phyloP scores from a whole-genome alignment of 2,797 vertebrate genomes.

The Trichosurus vulpecula region DNA sequence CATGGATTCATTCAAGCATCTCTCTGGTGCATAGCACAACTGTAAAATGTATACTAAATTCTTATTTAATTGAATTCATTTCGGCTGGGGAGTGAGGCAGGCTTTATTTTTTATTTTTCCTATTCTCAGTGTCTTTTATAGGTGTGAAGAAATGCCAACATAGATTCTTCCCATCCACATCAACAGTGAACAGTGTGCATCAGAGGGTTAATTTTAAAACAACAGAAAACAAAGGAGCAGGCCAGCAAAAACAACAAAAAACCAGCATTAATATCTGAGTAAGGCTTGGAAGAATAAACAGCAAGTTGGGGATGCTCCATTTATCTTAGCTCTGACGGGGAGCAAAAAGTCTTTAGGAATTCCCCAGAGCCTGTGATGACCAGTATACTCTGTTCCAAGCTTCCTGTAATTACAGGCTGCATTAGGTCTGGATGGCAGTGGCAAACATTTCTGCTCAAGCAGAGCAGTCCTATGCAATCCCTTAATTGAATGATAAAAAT shows the following conservation, averaged over 20 bases:
- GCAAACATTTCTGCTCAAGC: conserved; percentile 54
- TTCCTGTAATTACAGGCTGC: conserved; percentile 77
- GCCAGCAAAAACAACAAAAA: not conserved
- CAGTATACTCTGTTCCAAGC: conserved; percentile 29
- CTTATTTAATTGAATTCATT: not conserved
- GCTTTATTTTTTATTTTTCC: not conserved
- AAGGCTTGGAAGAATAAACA: conserved; percentile 62
- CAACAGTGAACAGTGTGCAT: not conserved
- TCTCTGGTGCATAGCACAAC: not conserved
- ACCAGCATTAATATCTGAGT: conserved; percentile 11
- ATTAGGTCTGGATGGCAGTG: conserved; percentile 44
- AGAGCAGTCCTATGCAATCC: not conserved
- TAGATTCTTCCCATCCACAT: not conserved
- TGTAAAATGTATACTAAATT: not conserved
- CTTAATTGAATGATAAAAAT: conserved; percentile 73
- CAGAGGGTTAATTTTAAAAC: not conserved
- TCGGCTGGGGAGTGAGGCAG: not conserved
- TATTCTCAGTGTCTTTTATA: not conserved
- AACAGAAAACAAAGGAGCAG: not conserved
- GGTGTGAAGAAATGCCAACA: not conserved
- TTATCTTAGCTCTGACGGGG: conserved; percentile 73
- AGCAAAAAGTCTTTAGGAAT: conserved; percentile 57
- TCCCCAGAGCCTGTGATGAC: conserved; percentile 61
- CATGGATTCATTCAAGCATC: not conserved
- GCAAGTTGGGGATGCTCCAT: conserved; percentile 63